Base-by-base conservation (phyloP, 2,888 invertebrate species). In the Aquatica leii region DNA sequence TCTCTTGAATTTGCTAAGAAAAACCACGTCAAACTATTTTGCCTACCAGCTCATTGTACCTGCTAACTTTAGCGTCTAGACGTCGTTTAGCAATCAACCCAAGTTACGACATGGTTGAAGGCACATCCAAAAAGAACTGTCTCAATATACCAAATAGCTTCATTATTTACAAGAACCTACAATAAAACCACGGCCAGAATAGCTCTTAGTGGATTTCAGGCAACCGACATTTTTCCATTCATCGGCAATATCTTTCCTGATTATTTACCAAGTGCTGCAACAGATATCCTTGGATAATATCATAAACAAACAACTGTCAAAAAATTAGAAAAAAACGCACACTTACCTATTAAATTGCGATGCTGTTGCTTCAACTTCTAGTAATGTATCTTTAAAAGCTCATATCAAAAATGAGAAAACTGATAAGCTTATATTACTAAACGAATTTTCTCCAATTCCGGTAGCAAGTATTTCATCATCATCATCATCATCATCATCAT, bases 341-440 rank as follows among this genome's bases (percentile, higher is more conserved):
- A 37, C 37, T 37, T 3, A 37, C 37, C 37, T 12, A 5, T 37
- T 37, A 37, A 37, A 2, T 37, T 2, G n/a, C 37, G 37, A 37
- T 37, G 37, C 37, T 9, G 11, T 37, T 37, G 37, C 37, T 5
- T 37, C 37, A 37, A 37, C 37, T 37, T 37, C 37, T 37, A 3
- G 5, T 37, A 37, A 37, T 37, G 37, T 37, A 37, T 37, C 37
- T 12, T 37, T 37, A 37, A n/a, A n/a, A 37, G 37, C 37, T 37
- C n/a, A 37, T 37, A 2, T n/a, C 37, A 12, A 37, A 37, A 37
- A 37, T 5, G 37, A n/a, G 11, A 37, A 37, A 37, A 37, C 37
- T 37, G 37, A 37, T 37, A 12, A n/a, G 37, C 12, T 12, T 37
- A 11, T 3, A n/a, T n/a, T 5, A n/a, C 37, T n/a, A n/a, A 11